Evolutionary conservation across 2,888 invertebrate species (phyloP).

Genomic region (Meiosimyza decipiens): DNA sequence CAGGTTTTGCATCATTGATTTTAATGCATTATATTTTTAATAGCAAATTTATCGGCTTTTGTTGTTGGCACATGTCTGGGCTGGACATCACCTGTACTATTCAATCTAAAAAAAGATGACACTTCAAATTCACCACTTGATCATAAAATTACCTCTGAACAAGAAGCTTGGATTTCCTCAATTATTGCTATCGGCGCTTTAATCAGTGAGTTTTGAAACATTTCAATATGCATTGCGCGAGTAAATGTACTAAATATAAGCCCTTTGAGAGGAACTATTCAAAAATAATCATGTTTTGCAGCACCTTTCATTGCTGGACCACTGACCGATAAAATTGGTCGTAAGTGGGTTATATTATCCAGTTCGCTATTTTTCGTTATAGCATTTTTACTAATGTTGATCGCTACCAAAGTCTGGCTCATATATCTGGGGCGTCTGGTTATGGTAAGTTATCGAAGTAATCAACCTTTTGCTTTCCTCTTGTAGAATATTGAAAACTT

Average conservation of each 20-base stretch:
- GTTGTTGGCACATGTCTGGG: constrained; percentile 77
- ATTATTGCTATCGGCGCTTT: constrained; percentile 77
- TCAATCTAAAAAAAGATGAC: constrained; percentile 68
- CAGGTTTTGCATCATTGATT: too few species aligned
- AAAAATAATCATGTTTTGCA: constrained; percentile 45
- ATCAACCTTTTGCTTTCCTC: too few species aligned
- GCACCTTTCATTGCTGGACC: constrained; percentile 79
- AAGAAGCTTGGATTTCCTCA: constrained; percentile 81
- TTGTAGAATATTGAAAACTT: too few species aligned
- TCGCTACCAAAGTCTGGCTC: constrained; percentile 72
- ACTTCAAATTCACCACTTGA: constrained; percentile 68
- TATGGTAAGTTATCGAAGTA: constrained; percentile 47
- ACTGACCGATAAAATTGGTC: constrained; percentile 74
- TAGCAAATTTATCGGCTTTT: constrained; percentile 77
- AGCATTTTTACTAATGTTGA: constrained; percentile 76
- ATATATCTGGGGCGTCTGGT: constrained; percentile 67
- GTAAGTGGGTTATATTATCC: constrained; percentile 76
- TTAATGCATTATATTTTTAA: constrained; percentile 26
- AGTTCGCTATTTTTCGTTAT: constrained; percentile 75
- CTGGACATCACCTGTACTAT: constrained; percentile 80
- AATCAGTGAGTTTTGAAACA: constrained; percentile 68
- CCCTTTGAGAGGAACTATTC: too few species aligned
- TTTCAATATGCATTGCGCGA: too few species aligned
- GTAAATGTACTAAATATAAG: too few species aligned
- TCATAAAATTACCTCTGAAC: constrained; percentile 65